Evolutionary conservation across 2,888 invertebrate species (phyloP).

Genomic region (Rhopalosiphum nymphaeae): DNA sequence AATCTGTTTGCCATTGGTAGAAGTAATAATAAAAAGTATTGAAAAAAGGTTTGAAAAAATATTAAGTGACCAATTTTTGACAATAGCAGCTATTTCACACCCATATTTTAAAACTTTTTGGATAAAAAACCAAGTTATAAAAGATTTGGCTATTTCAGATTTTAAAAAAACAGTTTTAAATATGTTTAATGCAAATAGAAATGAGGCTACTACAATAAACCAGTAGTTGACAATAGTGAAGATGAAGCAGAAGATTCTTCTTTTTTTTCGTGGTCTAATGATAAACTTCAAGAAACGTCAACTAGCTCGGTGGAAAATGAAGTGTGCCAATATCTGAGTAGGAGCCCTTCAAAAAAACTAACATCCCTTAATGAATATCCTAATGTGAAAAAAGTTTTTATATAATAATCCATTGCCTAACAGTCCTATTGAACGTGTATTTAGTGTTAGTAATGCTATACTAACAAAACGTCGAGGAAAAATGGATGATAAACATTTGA

Average conservation of each 20-base stretch:
- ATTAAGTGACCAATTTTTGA: neutral
- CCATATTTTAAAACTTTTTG: too few relatives aligned
- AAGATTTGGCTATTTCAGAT: neutral
- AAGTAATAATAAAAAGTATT: constrained; percentile 3
- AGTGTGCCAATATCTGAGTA: neutral
- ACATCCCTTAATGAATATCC: constrained; percentile 18
- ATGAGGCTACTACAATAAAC: neutral
- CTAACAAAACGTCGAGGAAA: constrained; percentile 12
- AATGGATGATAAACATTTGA: neutral
- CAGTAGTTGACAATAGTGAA: neutral
- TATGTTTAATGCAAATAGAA: neutral
- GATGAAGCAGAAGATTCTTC: neutral
- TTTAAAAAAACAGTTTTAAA: neutral
- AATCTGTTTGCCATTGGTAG: constrained; percentile 7
- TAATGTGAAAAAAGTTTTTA: constrained; percentile 26
- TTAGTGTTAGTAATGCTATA: constrained; percentile 24
- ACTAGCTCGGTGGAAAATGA: neutral
- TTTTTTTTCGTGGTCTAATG: neutral
- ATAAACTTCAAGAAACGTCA: neutral
- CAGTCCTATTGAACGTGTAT: constrained; percentile 12
- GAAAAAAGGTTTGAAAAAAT: neutral
- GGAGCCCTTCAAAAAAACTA: constrained; percentile 19
- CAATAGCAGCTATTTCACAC: too few relatives aligned
- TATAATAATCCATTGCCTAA: constrained; percentile 16
- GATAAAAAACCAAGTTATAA: neutral